Conservation (phyloP, 23 tunicate species). For the Ascidia mentula region DNA sequence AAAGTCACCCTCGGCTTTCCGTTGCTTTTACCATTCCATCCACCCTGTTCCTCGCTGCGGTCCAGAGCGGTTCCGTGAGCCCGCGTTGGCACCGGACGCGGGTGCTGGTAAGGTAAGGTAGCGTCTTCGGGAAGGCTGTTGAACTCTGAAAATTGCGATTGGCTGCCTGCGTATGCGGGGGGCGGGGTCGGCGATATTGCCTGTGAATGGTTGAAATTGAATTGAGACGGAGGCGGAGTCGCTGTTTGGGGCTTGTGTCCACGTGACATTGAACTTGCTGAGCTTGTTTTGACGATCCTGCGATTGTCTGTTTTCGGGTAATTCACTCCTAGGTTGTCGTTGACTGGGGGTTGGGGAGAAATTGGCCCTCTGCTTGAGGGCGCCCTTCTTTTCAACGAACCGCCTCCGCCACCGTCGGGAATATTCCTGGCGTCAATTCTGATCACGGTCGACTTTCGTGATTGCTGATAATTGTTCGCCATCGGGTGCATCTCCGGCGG, state of each 20-base stretch:
- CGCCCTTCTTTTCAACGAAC: not conserved
- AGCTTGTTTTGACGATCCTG: conserved; percentile 18
- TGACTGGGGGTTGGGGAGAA: conserved; percentile 11
- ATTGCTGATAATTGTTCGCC: conserved; percentile 12
- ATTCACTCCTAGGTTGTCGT: not conserved
- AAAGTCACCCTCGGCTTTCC: conserved; percentile 10
- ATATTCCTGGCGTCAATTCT: conserved; percentile 35
- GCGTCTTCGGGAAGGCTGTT: conserved; percentile 21
- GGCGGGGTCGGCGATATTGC: conserved; percentile 10
- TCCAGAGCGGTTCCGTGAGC: not conserved
- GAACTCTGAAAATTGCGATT: not conserved
- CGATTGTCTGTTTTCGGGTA: not conserved
- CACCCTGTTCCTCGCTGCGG: not conserved
- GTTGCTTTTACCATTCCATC: not conserved
- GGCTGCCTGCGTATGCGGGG: not conserved
- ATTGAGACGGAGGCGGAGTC: not conserved
- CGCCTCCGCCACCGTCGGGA: conserved; percentile 13
- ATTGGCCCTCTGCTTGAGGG: conserved; percentile 5
- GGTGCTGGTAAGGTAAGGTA: conserved; percentile 13
- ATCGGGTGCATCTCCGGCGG: conserved; percentile 28
- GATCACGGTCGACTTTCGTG: conserved; percentile 29
- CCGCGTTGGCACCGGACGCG: not conserved
- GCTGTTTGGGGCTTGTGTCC: conserved; percentile 7
- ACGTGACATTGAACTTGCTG: conserved; percentile 16
- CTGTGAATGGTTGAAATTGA: not conserved